Evolutionary conservation across 1,140 invertebrate species (phyloP).

Genomic region (Cyrtorhinus lividipennis): DNA sequence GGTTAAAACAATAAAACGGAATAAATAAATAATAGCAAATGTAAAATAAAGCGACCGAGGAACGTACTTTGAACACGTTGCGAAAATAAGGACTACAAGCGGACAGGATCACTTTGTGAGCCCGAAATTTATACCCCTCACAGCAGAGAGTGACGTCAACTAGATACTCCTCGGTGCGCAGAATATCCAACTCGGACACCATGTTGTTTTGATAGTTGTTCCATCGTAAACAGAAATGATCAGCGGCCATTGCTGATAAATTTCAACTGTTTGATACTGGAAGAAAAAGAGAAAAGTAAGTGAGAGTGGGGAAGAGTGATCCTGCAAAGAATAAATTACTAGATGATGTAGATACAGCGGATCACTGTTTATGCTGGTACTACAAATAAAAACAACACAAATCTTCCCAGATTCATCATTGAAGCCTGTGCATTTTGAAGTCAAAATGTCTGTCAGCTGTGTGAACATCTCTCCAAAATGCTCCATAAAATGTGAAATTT

Average conservation of each 20-base stretch:
- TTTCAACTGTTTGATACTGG: not conserved
- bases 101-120: slow-evolving; percentile 63
- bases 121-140: slow-evolving; percentile 57
- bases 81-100: slow-evolving; percentile 68
- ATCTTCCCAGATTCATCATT: too few species aligned
- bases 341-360: not conserved
- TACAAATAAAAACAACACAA: not conserved
- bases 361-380: not conserved
- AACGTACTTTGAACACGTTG: slow-evolving; percentile 61
- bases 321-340: not conserved
- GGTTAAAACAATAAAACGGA: too few species aligned
- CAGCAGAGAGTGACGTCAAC: slow-evolving; percentile 71
- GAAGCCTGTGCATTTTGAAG: too few species aligned
- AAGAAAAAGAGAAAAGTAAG: not conserved
- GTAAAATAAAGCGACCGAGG: not conserved
- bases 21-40: not conserved
- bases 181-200: slow-evolving; percentile 60
- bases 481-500: too few species aligned
- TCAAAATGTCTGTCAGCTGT: too few species aligned
- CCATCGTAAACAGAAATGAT: slow-evolving; percentile 85
- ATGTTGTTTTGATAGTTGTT: slow-evolving; percentile 85
- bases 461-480: too few species aligned
- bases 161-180: slow-evolving; percentile 63
- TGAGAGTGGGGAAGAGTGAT: not conserved
- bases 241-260: slow-evolving; percentile 23